phyloP scores from a whole-genome alignment of 1,140 invertebrate species.

The Sminthurinus signatus region DNA sequence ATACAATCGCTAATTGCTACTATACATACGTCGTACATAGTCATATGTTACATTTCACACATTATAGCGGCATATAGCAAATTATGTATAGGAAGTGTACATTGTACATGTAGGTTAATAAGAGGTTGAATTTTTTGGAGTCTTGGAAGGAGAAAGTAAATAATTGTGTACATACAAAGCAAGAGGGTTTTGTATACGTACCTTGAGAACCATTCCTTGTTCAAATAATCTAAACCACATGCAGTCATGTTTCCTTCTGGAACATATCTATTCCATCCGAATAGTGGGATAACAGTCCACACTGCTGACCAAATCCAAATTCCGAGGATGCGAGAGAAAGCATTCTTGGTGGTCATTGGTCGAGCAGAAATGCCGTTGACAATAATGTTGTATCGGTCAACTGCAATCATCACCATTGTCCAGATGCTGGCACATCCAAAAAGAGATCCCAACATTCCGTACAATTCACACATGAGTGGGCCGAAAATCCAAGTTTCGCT shows the following conservation, averaged over 20 bases:
- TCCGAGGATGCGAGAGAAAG: constrained; percentile 59
- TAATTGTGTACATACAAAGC: too few relatives aligned
- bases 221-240: constrained; percentile 76
- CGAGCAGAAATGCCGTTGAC: constrained; percentile 67
- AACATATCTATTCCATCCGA: constrained; percentile 78
- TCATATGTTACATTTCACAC: too few relatives aligned
- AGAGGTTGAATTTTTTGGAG: too few relatives aligned
- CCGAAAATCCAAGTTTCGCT: constrained; percentile 78
- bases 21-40: too few relatives aligned
- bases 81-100: too few relatives aligned
- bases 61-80: too few relatives aligned
- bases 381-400: constrained; percentile 79
- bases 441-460: constrained; percentile 68
- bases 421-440: constrained; percentile 75
- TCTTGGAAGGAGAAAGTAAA: too few relatives aligned
- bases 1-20: too few relatives aligned
- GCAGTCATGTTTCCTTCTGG: constrained; percentile 82
- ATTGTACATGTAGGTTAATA: too few relatives aligned
- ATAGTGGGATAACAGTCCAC: constrained; percentile 66
- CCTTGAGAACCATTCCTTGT: constrained; percentile 48
- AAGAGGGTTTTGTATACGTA: too few relatives aligned
- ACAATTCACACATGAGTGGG: constrained; percentile 71
- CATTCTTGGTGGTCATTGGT: constrained; percentile 61
- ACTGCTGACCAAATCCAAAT: constrained; percentile 61
- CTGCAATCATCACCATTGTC: constrained; percentile 64